A percentile compares a stretch with the other conserved stretches of the same genome.
Conservation (phyloP, 2,797 vertebrate genomes). For the Paedocypris micromegethes region DNA sequence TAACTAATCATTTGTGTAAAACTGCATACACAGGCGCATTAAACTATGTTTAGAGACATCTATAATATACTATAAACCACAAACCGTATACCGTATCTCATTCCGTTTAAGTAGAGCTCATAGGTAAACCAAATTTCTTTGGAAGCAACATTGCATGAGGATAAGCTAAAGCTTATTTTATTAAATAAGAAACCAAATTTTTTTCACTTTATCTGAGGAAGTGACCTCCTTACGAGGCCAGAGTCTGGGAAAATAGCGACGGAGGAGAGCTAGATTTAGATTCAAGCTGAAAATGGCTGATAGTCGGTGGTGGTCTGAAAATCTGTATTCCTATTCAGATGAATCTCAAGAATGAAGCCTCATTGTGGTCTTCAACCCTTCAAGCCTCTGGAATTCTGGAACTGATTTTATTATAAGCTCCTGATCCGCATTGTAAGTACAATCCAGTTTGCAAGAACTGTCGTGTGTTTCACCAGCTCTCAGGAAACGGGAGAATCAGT, state of each 20-base stretch:
- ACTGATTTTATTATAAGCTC: constrained; percentile 23
- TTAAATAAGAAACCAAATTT: constrained; percentile 34
- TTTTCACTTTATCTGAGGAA: constrained; percentile 31
- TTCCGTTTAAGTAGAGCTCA: constrained; percentile 66
- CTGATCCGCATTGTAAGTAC: constrained; percentile 34
- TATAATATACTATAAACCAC: constrained; percentile 60
- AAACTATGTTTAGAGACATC: constrained; percentile 61
- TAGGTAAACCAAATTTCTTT: constrained; percentile 63
- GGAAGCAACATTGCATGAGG: constrained; percentile 66
- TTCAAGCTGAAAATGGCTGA: constrained; percentile 13
- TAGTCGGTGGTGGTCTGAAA: background rate
- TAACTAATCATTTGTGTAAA: constrained; percentile 63
- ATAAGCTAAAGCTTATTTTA: constrained; percentile 63
- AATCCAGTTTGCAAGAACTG: constrained; percentile 24
- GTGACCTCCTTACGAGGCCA: background rate
- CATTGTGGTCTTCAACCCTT: constrained; percentile 5
- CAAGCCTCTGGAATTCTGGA: constrained; percentile 15
- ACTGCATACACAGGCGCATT: constrained; percentile 53
- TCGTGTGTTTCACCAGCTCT: constrained; percentile 44
- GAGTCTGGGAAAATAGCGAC: background rate
- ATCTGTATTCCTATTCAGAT: constrained; percentile 4
- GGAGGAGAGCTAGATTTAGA: constrained; percentile 9
- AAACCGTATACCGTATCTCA: constrained; percentile 53
- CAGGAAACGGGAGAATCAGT: constrained; percentile 53
- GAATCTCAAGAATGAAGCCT: constrained; percentile 15